Evolutionary conservation across 2,888 invertebrate genomes (phyloP).

Genomic region (Trichopria drosophilae): DNA sequence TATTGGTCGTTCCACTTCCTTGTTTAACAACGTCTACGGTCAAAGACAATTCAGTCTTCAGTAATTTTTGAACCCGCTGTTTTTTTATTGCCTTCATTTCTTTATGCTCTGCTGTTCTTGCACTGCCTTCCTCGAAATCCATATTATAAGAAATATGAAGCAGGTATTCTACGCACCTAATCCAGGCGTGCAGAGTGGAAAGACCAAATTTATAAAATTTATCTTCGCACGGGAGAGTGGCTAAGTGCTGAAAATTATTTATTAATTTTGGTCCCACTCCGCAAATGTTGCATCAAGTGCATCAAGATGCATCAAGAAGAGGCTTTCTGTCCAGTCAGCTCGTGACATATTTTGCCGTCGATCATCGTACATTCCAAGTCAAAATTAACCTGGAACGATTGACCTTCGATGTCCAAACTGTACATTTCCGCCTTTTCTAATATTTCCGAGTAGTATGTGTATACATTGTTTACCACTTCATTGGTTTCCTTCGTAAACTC

Average conservation of each 20-base stretch:
- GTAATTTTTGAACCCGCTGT: conserved; percentile 6
- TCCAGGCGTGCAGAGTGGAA: conserved; percentile 6
- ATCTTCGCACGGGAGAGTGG: conserved; percentile 5
- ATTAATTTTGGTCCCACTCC: conserved; percentile 12
- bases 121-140: conserved; percentile 2
- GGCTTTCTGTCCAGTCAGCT: conserved; percentile 11
- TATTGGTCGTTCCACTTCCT: conserved; percentile 14
- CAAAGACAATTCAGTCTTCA: conserved; percentile 12
- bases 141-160: conserved; percentile 7
- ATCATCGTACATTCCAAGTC: conserved; percentile 25
- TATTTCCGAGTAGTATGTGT: conserved; percentile 8
- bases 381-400: too few relatives aligned
- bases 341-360: conserved; percentile 17
- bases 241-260: conserved; percentile 11
- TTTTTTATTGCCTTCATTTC: too few relatives aligned
- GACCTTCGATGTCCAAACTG: neutral
- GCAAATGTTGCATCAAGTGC: conserved; percentile 22
- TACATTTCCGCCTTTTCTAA: conserved; percentile 6
- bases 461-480: conserved; percentile 7
- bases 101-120: conserved; percentile 3
- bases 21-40: conserved; percentile 19
- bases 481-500: conserved; percentile 17
- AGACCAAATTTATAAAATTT: conserved; percentile 16
- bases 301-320: too few relatives aligned
- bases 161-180: conserved; percentile 13